These are phyloP conservation scores for Frankliniella intonsa DNA, from an alignment of 2,888 invertebrate species.

Conservation along the genomic window DNA sequence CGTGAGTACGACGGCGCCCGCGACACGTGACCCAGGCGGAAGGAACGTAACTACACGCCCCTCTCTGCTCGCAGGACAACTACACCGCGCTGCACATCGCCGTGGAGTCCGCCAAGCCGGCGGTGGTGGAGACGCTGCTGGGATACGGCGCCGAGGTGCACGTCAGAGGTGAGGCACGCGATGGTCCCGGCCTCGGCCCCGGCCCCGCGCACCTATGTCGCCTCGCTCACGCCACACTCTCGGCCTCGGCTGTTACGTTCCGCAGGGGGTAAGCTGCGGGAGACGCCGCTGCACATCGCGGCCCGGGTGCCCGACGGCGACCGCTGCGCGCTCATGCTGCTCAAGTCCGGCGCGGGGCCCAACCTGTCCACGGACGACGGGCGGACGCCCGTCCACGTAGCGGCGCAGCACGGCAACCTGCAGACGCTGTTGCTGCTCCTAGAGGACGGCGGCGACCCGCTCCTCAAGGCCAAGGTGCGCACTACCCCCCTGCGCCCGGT, in stretches of 20 bases:
- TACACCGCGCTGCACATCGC: conserved; percentile 97
- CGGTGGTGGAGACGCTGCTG: conserved; percentile 89
- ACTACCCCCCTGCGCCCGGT: background rate
- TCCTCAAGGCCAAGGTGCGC: conserved; percentile 82
- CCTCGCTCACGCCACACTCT: too few relatives aligned
- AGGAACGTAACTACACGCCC: background rate
- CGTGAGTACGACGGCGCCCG: conserved; percentile 62
- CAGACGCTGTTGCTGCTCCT: conserved; percentile 79
- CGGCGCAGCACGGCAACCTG: conserved; percentile 87
- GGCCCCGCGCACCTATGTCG: too few relatives aligned
- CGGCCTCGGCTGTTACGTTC: conserved; percentile 1
- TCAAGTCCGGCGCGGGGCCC: conserved; percentile 96
- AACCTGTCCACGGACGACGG: conserved; percentile 94
- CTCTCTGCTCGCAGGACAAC: conserved; percentile 66
- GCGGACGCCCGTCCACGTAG: conserved; percentile 94
- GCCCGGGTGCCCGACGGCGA: conserved; percentile 87
- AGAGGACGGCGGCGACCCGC: conserved; percentile 91
- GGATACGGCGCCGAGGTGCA: conserved; percentile 96
- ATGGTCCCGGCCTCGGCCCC: too few relatives aligned
- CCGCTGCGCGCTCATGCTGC: conserved; percentile 91
- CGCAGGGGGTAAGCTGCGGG: conserved; percentile 74
- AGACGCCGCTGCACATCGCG: conserved; percentile 97
- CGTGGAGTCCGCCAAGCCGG: conserved; percentile 88
- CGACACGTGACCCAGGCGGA: too few relatives aligned
- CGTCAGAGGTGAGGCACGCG: conserved; percentile 60